Evolutionary conservation across 2,113 vertebrate genomes (phyloP).

Genomic region (Trichechus manatus): DNA sequence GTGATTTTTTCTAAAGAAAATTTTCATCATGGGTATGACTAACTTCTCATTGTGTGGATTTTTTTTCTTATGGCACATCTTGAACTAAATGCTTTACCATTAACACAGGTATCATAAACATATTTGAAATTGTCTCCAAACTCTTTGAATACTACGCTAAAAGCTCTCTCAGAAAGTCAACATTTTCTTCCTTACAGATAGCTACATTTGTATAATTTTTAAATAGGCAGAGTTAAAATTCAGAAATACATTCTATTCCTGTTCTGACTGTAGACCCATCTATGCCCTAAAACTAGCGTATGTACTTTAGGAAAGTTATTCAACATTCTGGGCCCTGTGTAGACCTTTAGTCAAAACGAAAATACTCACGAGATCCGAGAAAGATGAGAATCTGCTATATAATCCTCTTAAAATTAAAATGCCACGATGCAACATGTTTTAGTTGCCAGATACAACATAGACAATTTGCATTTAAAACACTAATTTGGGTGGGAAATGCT

Average conservation of each 20-base stretch:
- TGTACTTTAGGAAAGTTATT: neutral
- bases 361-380: neutral
- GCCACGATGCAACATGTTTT: neutral
- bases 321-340: neutral
- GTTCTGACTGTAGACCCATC: neutral
- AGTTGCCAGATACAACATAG: neutral
- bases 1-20: neutral
- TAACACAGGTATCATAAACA: neutral
- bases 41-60: neutral
- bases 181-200: neutral
- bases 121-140: neutral
- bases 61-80: neutral
- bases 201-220: neutral
- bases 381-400: neutral
- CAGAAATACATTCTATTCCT: constrained; percentile 3
- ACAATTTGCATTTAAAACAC: neutral
- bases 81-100: neutral
- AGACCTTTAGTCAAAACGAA: neutral
- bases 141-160: neutral
- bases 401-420: constrained; percentile 2
- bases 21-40: neutral
- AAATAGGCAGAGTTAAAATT: neutral
- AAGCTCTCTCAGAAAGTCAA: neutral
- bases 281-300: neutral
- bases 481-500: neutral